A percentile compares a stretch with the other conserved stretches of the same genome.
Conservation (phyloP, 2,888 invertebrate genomes). For the Margaritifera margaritifera region DNA sequence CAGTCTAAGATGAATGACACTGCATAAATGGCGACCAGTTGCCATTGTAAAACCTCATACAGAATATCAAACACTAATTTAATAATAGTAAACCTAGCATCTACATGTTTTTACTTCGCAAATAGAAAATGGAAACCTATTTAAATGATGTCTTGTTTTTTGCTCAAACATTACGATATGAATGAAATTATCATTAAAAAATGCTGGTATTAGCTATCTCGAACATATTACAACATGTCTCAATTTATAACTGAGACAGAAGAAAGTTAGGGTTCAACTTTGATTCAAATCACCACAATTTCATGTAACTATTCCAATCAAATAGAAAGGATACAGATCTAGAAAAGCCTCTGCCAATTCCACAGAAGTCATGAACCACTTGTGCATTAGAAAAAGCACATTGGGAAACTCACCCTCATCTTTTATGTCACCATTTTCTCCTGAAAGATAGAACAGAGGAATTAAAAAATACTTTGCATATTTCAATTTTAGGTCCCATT, state of each 20-base stretch:
- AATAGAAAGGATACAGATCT: constrained; percentile 68
- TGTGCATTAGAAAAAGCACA: constrained; percentile 74
- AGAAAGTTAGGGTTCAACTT: not conserved
- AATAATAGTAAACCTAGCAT: too few relatives aligned
- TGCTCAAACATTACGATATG: too few relatives aligned
- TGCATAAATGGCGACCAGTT: too few relatives aligned
- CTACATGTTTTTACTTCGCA: too few relatives aligned
- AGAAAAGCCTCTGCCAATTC: constrained; percentile 71
- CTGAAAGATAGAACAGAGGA: constrained; percentile 48
- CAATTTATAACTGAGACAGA: not conserved
- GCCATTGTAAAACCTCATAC: too few relatives aligned
- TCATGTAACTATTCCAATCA: not conserved
- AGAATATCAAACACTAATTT: too few relatives aligned
- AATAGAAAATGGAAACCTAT: too few relatives aligned
- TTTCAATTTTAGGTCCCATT: too few relatives aligned
- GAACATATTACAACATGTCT: not conserved
- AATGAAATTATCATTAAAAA: too few relatives aligned
- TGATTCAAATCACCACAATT: not conserved
- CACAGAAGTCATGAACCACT: constrained; percentile 74
- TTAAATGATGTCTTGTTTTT: too few relatives aligned
- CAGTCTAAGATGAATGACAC: too few relatives aligned
- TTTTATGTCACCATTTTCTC: constrained; percentile 62
- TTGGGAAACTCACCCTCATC: constrained; percentile 69
- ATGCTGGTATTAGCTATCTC: too few relatives aligned
- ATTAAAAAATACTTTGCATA: not conserved